phyloP scores from a whole-genome alignment of 2,888 invertebrate species.

The Ophraella communa region DNA sequence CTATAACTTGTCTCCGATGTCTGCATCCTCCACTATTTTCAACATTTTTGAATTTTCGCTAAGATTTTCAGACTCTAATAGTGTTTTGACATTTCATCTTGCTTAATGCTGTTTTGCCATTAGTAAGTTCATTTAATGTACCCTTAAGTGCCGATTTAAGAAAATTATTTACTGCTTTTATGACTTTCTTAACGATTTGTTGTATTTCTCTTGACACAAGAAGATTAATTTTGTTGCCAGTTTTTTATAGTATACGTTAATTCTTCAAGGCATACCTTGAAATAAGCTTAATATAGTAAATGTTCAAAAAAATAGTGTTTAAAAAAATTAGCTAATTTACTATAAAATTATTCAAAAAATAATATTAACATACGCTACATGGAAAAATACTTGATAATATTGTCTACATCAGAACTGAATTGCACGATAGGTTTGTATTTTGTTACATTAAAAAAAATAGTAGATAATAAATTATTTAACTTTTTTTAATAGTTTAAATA shows the following conservation, averaged over 20 bases:
- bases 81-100: constrained; percentile 30
- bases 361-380: no score
- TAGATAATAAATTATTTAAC: no score
- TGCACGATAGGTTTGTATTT: no score
- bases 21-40: constrained; percentile 32
- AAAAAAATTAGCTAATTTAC: no score
- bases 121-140: constrained; percentile 31
- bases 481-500: no score
- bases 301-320: no score
- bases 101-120: constrained; percentile 36
- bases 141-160: constrained; percentile 25
- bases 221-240: not conserved
- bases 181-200: constrained; percentile 27
- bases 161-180: constrained; percentile 30
- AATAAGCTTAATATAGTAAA: no score
- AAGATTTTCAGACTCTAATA: constrained; percentile 31
- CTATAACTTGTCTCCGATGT: constrained; percentile 31
- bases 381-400: no score
- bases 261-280: not conserved
- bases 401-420: no score
- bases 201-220: constrained; percentile 28
- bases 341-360: no score
- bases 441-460: no score
- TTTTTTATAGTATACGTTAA: not conserved
- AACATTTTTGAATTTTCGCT: constrained; percentile 35